These are phyloP conservation scores for Larimichthys polyactis DNA, from an alignment of 2,113 vertebrate genomes.

Conservation along the genomic window DNA sequence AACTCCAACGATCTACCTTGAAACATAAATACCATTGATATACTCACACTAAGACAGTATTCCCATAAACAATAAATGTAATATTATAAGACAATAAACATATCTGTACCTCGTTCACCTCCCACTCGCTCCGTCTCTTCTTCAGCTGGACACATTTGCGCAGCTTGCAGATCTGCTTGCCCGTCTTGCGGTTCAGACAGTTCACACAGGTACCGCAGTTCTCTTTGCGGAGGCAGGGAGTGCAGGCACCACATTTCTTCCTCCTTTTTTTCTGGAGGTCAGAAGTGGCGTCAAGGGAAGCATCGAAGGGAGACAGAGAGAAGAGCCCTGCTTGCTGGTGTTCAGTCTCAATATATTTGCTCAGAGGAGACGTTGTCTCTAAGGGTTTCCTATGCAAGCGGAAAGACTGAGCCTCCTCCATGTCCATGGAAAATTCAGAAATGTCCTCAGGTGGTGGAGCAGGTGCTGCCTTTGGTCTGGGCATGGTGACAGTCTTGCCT, in stretches of 20 bases:
- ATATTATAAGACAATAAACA: background rate
- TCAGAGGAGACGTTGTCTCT: slow-evolving; percentile 75
- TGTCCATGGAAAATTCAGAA: slow-evolving; percentile 67
- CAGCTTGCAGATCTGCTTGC: slow-evolving; percentile 92
- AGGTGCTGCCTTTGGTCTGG: slow-evolving; percentile 47
- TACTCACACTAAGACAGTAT: background rate
- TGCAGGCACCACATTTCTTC: slow-evolving; percentile 88
- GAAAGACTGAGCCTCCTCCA: slow-evolving; percentile 66
- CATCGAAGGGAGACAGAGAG: slow-evolving; percentile 54
- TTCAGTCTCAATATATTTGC: slow-evolving; percentile 81
- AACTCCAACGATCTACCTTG: background rate
- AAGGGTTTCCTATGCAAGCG: slow-evolving; percentile 39
- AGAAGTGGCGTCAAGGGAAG: slow-evolving; percentile 48
- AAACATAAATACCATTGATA: background rate
- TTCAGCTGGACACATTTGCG: slow-evolving; percentile 90
- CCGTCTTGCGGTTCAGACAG: slow-evolving; percentile 89
- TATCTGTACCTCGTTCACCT: slow-evolving; percentile 61
- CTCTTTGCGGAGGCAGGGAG: slow-evolving; percentile 86
- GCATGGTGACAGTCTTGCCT: slow-evolving; percentile 68
- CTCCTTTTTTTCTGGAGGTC: slow-evolving; percentile 85
- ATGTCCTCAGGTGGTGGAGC: slow-evolving; percentile 60
- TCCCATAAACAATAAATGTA: background rate
- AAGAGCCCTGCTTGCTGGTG: slow-evolving; percentile 82
- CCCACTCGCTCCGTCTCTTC: slow-evolving; percentile 77
- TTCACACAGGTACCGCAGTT: slow-evolving; percentile 90